Conservation (phyloP, 1,140 invertebrate genomes). For the Ceratina australensis region DNA sequence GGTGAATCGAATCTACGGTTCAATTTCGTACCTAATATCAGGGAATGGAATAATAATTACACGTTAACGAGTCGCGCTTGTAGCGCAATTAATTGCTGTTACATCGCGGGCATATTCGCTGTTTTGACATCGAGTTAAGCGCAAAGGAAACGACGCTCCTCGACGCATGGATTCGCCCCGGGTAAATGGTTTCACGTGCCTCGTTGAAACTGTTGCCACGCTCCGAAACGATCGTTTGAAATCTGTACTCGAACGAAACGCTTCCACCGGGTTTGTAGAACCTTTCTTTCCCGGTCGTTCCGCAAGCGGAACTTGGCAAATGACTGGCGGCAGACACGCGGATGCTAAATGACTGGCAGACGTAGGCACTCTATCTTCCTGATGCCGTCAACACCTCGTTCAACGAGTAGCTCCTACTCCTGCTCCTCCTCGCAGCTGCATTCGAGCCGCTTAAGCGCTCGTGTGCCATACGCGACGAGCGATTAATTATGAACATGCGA, state of each 20-base stretch:
- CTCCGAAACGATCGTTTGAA: no score
- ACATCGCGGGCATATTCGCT: no score
- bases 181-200: no score
- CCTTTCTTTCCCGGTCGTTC: slow-evolving; percentile 9
- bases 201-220: no score
- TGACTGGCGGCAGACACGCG: slow-evolving; percentile 25
- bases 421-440: slow-evolving; percentile 29
- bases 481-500: slow-evolving; percentile 44
- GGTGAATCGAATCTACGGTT: no score
- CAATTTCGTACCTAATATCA: no score
- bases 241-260: neutral
- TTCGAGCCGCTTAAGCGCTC: slow-evolving; percentile 27
- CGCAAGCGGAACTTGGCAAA: slow-evolving; percentile 11
- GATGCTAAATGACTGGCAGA: slow-evolving; percentile 37
- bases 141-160: no score
- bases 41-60: no score
- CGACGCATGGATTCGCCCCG: no score
- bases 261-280: neutral
- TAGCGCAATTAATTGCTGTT: neutral
- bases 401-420: neutral
- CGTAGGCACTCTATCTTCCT: slow-evolving; percentile 35
- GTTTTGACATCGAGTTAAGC: no score
- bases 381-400: neutral
- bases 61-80: neutral
- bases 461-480: slow-evolving; percentile 12